Evolutionary conservation across 2,113 vertebrate genomes (phyloP), one percentile per base, ranked within the genome.

Genomic region (Toxotes jaculatrix): DNA sequence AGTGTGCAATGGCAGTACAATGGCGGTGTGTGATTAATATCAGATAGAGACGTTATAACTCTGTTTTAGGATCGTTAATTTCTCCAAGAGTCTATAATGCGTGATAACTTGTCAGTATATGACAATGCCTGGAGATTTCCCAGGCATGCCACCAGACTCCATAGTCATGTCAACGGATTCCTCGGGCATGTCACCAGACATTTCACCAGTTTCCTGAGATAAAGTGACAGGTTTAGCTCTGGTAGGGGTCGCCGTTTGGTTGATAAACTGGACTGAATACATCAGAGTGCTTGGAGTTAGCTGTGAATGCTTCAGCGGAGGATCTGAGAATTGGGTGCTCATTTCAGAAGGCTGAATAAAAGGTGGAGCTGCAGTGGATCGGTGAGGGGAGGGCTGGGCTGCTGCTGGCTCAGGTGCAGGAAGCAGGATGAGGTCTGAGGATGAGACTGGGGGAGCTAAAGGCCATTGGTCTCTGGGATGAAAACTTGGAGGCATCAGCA

Each of bases 361-460:
- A 68, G 45, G 0, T 4, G 60, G 23, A 56, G 40, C 21, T 38
- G 21, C n/a, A 42, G 66, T 11, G 14, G 77, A 32, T 65, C 0
- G 12, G 4, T 57, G 47, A 71, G 34, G 16, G 34, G 47, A 23
- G 42, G 14, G 14, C 0, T 5, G 1, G 17, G 57, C 13, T 38
- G 10, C 5, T 13, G 61, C 16, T 53, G 77, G 21, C 12, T 72
- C 13, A 62, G 32, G 8, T 47, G 43, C 14, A 80, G 53, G 21
- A 43, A 27, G 27, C 19, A 5, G 14, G 11, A 14, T 13, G 10
- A 4, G 14, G 5, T 38, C 31, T 74, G 17, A 56, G 32, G 49
- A 16, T 40, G 40, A 32, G 7, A 6, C 0, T 38, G 3, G 0
- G 2, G 12, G 9, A 36, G 8, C 16, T 11, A 49, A 27, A 40